Conservation (phyloP, 2,113 vertebrate genomes). For the Oostethus manadensis region DNA sequence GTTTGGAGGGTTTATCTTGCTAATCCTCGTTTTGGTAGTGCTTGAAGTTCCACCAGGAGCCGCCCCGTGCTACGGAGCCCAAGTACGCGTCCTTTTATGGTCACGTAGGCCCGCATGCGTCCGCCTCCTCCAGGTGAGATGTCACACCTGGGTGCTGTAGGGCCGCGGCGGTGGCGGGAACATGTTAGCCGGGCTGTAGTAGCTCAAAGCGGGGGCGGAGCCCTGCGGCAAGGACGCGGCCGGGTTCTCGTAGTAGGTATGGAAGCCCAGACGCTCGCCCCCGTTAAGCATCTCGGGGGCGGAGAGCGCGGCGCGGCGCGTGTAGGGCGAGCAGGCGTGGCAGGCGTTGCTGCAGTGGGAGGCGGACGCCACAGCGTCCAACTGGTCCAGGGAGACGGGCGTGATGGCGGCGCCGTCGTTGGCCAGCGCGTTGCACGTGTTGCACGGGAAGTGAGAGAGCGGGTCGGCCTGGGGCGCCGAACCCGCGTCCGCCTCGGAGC, state of each 20-base stretch:
- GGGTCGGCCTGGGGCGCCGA: conserved; percentile 50
- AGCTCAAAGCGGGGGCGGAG: conserved; percentile 70
- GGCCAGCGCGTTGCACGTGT: conserved; percentile 81
- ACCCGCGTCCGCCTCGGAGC: conserved; percentile 75
- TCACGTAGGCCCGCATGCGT: background rate
- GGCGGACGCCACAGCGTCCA: conserved; percentile 59
- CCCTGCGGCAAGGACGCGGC: conserved; percentile 72
- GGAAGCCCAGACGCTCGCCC: conserved; percentile 79
- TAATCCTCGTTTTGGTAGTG: background rate
- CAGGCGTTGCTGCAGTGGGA: conserved; percentile 55
- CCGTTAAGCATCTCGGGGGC: conserved; percentile 84
- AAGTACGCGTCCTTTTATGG: background rate
- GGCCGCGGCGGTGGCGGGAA: conserved; percentile 78
- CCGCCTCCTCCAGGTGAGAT: background rate
- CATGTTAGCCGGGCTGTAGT: conserved; percentile 65
- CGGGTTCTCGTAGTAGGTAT: conserved; percentile 80
- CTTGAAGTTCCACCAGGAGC: background rate
- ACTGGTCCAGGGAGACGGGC: conserved; percentile 58
- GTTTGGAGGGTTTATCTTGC: no score
- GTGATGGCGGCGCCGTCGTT: conserved; percentile 73
- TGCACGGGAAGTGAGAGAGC: conserved; percentile 78
- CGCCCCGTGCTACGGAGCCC: background rate
- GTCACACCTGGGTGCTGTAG: conserved; percentile 89
- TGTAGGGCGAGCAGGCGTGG: conserved; percentile 80
- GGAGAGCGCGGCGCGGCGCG: conserved; percentile 71